These are phyloP conservation scores for Boleophthalmus pectinirostris DNA, from an alignment of 2,113 vertebrate species.

Conservation along the genomic window DNA sequence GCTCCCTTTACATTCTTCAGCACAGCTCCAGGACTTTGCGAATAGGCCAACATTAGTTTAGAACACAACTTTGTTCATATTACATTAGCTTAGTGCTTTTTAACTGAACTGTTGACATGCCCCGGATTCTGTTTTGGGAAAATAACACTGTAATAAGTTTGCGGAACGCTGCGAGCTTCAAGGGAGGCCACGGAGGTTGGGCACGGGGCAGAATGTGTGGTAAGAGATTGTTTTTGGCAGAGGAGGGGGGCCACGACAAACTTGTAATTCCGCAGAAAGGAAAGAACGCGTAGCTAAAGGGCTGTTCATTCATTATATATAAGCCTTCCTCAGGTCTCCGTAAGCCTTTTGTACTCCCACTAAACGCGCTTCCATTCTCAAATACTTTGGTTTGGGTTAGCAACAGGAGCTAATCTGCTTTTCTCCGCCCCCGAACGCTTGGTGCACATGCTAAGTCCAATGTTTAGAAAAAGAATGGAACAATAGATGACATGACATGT, in stretches of 20 bases:
- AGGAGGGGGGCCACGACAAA: neutral
- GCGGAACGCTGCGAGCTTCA: conserved; percentile 17
- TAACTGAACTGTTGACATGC: conserved; percentile 31
- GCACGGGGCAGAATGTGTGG: conserved; percentile 15
- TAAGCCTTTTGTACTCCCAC: conserved; percentile 57
- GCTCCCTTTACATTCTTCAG: conserved; percentile 31
- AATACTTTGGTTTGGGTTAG: conserved; percentile 44
- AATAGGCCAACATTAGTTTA: conserved; percentile 50
- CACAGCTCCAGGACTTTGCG: conserved; percentile 38
- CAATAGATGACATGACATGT: neutral
- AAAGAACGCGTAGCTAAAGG: conserved; percentile 58
- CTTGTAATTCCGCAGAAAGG: conserved; percentile 64
- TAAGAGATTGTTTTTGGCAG: neutral
- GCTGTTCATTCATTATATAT: conserved; percentile 71
- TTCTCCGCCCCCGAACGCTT: conserved; percentile 1
- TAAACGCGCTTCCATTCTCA: conserved; percentile 15
- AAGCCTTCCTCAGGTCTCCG: conserved; percentile 64
- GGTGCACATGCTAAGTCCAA: conserved; percentile 18
- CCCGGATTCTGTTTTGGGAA: conserved; percentile 35
- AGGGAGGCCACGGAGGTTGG: conserved; percentile 20
- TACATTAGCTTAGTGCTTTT: conserved; percentile 33
- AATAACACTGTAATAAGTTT: conserved; percentile 27
- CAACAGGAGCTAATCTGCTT: conserved; percentile 47
- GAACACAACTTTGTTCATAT: conserved; percentile 43
- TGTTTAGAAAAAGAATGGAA: conserved; percentile 16